Percentiles rank a stretch among this genome's conserved stretches.
Conservation (phyloP, 2,797 vertebrate species). For the Pampus argenteus region DNA sequence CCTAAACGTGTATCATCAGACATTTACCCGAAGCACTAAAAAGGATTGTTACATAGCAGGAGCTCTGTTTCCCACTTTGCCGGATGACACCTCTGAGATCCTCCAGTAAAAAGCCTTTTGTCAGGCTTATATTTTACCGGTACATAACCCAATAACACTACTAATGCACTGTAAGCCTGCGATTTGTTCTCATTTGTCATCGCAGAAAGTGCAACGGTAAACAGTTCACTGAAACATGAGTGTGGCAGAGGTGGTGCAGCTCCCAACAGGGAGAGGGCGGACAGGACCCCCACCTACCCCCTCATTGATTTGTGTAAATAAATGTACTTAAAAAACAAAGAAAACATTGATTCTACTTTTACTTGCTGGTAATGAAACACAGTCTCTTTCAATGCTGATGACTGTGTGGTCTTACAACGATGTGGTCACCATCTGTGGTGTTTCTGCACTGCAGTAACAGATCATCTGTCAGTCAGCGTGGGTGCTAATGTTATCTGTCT, state of each 20-base stretch:
- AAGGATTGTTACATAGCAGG: conserved; percentile 34
- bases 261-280: conserved; percentile 36
- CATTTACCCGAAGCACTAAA: conserved; percentile 43
- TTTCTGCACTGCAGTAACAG: conserved; percentile 45
- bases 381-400: conserved; percentile 8
- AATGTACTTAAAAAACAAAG: conserved; percentile 37
- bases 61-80: conserved; percentile 58
- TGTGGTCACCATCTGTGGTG: conserved; percentile 71
- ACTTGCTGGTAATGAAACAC: not conserved
- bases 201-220: conserved; percentile 57
- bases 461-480: conserved; percentile 69
- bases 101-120: conserved; percentile 57
- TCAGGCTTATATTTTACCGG: conserved; percentile 62
- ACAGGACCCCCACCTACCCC: not conserved
- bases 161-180: conserved; percentile 63
- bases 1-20: conserved; percentile 30
- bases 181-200: conserved; percentile 76
- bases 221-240: conserved; percentile 62
- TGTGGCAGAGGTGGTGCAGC: conserved; percentile 45
- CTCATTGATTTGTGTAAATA: conserved; percentile 54
- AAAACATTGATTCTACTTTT: conserved; percentile 30
- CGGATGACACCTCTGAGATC: conserved; percentile 62
- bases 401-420: conserved; percentile 1
- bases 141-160: conserved; percentile 67
- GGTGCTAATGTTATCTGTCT: conserved; percentile 20